These are phyloP conservation scores for Caenorhabditis sp. DNA, from an alignment of 2,888 invertebrate species.

Conservation along the genomic window DNA sequence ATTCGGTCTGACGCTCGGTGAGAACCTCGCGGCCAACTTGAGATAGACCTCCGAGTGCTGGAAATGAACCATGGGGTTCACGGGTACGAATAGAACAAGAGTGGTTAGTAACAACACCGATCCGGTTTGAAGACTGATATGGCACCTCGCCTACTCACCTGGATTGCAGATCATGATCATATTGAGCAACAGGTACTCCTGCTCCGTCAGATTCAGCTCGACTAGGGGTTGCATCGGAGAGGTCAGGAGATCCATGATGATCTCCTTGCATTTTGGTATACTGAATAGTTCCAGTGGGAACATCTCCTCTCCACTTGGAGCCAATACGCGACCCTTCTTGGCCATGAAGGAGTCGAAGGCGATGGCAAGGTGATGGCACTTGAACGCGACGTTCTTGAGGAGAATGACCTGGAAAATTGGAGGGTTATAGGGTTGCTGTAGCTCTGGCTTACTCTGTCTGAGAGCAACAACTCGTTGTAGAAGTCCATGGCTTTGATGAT, in stretches of 20 bases:
- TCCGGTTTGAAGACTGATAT: not conserved
- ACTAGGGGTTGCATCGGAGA: slow-evolving; percentile 26
- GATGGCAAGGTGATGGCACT: slow-evolving; percentile 41
- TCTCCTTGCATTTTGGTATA: slow-evolving; percentile 13
- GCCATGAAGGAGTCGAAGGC: slow-evolving; percentile 29
- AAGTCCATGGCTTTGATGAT: slow-evolving; percentile 31
- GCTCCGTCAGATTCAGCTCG: slow-evolving; percentile 16
- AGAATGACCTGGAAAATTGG: slow-evolving; percentile 45
- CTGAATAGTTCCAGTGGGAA: slow-evolving; percentile 9
- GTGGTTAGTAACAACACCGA: too few relatives aligned
- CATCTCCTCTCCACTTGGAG: slow-evolving; percentile 34
- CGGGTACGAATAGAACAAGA: too few relatives aligned
- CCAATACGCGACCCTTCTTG: slow-evolving; percentile 11
- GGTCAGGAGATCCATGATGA: slow-evolving; percentile 17
- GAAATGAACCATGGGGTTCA: slow-evolving; percentile 13
- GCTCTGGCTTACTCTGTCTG: slow-evolving; percentile 19
- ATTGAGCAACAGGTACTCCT: slow-evolving; percentile 34
- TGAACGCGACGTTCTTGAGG: slow-evolving; percentile 53
- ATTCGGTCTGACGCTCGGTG: not conserved
- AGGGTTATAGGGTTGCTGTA: not conserved
- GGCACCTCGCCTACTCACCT: slow-evolving; percentile 14
- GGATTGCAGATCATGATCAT: slow-evolving; percentile 51
- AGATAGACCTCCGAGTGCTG: slow-evolving; percentile 35
- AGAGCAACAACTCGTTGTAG: slow-evolving; percentile 36
- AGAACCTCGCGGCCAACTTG: slow-evolving; percentile 21